Evolutionary conservation across 2,797 vertebrate genomes (phyloP), one percentile per base, ranked within the genome.

Genomic region (Phataginus tricuspis): DNA sequence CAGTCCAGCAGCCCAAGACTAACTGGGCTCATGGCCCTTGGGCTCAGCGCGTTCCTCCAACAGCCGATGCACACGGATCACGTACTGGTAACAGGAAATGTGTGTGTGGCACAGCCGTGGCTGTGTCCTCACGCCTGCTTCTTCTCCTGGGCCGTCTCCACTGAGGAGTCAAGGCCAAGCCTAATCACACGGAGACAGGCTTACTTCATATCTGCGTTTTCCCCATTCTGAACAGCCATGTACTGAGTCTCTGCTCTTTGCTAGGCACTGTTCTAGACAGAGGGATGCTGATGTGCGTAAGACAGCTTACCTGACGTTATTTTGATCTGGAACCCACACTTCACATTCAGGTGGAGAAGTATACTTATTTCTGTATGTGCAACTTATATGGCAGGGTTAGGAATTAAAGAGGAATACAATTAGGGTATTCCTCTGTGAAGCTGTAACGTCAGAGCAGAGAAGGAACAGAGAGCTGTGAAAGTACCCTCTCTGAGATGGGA

Each of bases 61-160:
- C 2, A 11, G 57, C 34, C 51, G 71, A 42, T 51, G 16, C 15
- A 0, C 4, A 0, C 0, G 42, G 21, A 16, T 75, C 45, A 1
- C 0, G 0, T 25, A 4, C 15, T 4, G 53, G 21, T 37, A 25
- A 23, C 1, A 18, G 27, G 31, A 51, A 57, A 4, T 5, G 37
- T 27, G n/a, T 42, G 4, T 4, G 19, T 16, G n/a, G n/a, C 21
- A 23, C 11, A 15, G 34, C 39, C 25, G 2, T 1, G 5, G 31
- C 13, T 13, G 31, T 1, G 7, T 14, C 11, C 27, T 69, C 1
- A 2, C 19, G 23, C 12, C 16, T 23, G 4, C 42, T 5, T 9
- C 34, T 6, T 2, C 18, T 5, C 7, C 2, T 45, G 42, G 1
- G 42, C 15, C 37, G 12, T 5, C 11, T 59, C 13, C 51, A 55